These are phyloP conservation scores for Drosophila pseudotalamancana DNA, from an alignment of 2,888 invertebrate genomes.

Conservation along the genomic window DNA sequence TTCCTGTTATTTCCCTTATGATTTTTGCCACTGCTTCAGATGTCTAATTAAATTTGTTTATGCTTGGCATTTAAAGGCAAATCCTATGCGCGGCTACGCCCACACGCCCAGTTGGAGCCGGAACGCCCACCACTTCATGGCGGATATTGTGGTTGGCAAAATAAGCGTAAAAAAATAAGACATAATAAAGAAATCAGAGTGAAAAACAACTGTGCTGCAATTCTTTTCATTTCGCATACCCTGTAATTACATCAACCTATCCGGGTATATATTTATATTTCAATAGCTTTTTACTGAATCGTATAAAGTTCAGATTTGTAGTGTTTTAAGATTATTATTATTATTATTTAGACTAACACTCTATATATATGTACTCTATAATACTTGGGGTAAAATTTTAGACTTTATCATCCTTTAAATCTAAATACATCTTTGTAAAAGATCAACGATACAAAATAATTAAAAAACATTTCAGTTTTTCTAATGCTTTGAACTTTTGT, in stretches of 20 bases:
- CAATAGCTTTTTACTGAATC: too few relatives aligned
- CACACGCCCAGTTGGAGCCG: background rate
- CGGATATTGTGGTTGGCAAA: constrained; percentile 47
- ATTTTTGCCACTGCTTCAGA: constrained; percentile 54
- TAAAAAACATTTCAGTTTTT: too few relatives aligned
- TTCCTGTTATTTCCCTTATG: constrained; percentile 37
- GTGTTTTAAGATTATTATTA: too few relatives aligned
- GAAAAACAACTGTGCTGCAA: constrained; percentile 37
- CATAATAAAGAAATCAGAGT: constrained; percentile 16
- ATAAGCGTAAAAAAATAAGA: constrained; percentile 42
- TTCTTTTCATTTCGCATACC: constrained; percentile 29
- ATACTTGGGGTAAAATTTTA: too few relatives aligned
- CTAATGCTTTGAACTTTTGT: too few relatives aligned
- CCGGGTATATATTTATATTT: background rate
- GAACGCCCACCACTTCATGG: constrained; percentile 43
- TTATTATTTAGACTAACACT: too few relatives aligned
- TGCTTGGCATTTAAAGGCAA: constrained; percentile 68
- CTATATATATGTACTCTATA: too few relatives aligned
- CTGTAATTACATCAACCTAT: constrained; percentile 2
- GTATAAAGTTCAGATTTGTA: too few relatives aligned
- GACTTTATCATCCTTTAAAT: too few relatives aligned
- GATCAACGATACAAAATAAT: too few relatives aligned
- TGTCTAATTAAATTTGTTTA: constrained; percentile 77
- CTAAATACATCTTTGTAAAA: too few relatives aligned
- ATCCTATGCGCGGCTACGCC: constrained; percentile 42